Evolutionary conservation across 2,113 vertebrate genomes (phyloP).

Genomic region (Elephas maximus): DNA sequence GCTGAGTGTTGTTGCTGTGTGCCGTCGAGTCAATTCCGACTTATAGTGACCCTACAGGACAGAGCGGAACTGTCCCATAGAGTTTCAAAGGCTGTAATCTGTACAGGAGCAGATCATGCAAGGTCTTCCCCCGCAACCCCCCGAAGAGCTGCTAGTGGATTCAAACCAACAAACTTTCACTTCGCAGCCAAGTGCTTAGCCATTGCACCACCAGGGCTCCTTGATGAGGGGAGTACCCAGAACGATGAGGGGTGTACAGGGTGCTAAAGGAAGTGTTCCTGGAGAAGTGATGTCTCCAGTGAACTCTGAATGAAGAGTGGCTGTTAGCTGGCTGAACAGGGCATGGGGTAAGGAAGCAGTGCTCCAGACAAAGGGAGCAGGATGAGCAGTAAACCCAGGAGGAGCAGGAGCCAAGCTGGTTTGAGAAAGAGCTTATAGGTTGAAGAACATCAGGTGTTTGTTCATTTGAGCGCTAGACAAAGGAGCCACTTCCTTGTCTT

Average conservation of each 20-base stretch:
- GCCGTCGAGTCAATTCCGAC: not conserved
- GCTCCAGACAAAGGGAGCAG: not conserved
- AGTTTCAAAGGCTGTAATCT: not conserved
- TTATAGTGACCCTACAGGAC: not conserved
- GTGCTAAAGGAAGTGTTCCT: not conserved
- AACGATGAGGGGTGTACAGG: not conserved
- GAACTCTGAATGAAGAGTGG: not conserved
- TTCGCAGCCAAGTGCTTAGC: too few relatives aligned
- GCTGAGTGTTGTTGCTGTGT: not conserved
- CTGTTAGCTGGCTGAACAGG: not conserved
- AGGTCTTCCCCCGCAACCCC: too few relatives aligned
- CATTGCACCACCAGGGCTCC: not conserved
- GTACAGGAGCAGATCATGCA: too few relatives aligned
- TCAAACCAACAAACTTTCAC: too few relatives aligned
- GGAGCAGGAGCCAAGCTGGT: not conserved
- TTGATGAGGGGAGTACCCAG: not conserved
- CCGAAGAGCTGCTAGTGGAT: too few relatives aligned
- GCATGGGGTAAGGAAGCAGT: rapidly evolving
- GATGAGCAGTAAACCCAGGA: not conserved
- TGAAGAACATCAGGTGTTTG: not conserved
- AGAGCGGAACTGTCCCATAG: not conserved
- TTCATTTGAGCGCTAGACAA: not conserved
- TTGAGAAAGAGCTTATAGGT: not conserved
- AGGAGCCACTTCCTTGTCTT: not conserved
- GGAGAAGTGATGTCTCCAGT: not conserved